These are phyloP conservation scores for Frieseomelitta varia DNA, from an alignment of 1,140 invertebrate species.

Conservation along the genomic window DNA sequence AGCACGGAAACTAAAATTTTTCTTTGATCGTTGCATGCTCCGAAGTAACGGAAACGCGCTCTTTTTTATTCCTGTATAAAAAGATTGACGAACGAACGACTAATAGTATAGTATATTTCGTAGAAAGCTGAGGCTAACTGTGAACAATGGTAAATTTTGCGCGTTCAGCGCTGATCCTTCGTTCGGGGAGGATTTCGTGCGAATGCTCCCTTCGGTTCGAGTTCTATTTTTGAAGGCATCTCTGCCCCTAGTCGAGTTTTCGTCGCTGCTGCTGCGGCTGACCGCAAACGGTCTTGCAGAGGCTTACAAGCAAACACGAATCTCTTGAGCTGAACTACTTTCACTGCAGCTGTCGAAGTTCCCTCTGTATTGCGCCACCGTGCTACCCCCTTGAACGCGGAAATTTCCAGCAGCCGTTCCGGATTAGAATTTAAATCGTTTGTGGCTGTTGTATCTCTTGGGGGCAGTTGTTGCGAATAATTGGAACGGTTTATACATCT, in stretches of 20 bases:
- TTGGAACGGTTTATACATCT: neutral
- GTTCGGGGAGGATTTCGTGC: neutral
- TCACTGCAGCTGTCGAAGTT: conserved; percentile 51
- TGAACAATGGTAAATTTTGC: neutral
- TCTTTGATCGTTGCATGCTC: neutral
- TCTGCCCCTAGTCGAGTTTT: conserved; percentile 13
- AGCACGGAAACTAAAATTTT: neutral
- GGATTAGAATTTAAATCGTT: conserved; percentile 29
- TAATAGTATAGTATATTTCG: neutral
- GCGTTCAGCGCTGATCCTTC: neutral
- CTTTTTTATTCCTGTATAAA: no score
- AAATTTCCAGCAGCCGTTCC: conserved; percentile 15
- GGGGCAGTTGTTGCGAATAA: neutral
- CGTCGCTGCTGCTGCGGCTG: conserved; percentile 36
- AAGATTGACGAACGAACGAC: no score
- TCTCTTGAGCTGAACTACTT: conserved; percentile 45
- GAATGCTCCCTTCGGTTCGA: neutral
- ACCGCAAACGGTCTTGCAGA: conserved; percentile 46
- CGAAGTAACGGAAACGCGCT: no score
- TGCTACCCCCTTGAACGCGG: neutral
- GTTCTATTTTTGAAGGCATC: conserved; percentile 21
- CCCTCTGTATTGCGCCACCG: conserved; percentile 17
- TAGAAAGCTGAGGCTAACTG: neutral
- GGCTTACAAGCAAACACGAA: conserved; percentile 47
- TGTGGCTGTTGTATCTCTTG: no score